phyloP scores from a whole-genome alignment of 2,888 invertebrate species.

The Acanthosepion pharaonis region DNA sequence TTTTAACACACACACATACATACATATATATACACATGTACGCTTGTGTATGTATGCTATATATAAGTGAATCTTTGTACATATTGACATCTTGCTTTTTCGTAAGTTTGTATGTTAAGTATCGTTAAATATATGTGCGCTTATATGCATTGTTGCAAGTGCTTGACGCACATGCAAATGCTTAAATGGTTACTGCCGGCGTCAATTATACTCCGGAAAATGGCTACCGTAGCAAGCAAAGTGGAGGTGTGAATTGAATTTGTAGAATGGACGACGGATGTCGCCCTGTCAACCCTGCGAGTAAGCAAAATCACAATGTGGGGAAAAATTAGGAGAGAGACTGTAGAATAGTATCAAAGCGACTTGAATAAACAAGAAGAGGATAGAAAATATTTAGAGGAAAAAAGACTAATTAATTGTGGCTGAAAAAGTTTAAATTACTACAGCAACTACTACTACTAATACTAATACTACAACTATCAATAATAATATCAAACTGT shows the following conservation, averaged over 20 bases:
- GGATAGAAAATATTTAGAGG: too few relatives aligned
- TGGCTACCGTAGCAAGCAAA: not conserved
- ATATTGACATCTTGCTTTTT: not conserved
- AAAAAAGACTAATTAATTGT: too few relatives aligned
- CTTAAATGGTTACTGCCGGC: not conserved
- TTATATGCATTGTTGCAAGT: not conserved
- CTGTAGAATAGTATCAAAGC: not conserved
- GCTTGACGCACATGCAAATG: not conserved
- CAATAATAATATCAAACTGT: too few relatives aligned
- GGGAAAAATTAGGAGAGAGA: too few relatives aligned
- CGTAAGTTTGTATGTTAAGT: not conserved
- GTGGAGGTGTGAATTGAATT: not conserved
- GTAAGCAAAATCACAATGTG: not conserved
- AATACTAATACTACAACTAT: too few relatives aligned
- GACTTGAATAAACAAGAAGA: not conserved
- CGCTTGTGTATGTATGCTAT: too few relatives aligned
- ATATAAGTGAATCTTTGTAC: not conserved
- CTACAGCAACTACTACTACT: too few relatives aligned
- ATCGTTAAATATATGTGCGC: too few relatives aligned
- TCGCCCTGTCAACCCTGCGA: not conserved
- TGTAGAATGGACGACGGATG: not conserved
- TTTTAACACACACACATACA: too few relatives aligned
- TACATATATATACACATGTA: not conserved
- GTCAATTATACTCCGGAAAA: constrained; percentile 6
- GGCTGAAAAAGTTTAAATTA: too few relatives aligned